Evolutionary conservation across 2,113 vertebrate species (phyloP), one percentile per base, ranked within the genome.

Genomic region (Baryphthengus martii): DNA sequence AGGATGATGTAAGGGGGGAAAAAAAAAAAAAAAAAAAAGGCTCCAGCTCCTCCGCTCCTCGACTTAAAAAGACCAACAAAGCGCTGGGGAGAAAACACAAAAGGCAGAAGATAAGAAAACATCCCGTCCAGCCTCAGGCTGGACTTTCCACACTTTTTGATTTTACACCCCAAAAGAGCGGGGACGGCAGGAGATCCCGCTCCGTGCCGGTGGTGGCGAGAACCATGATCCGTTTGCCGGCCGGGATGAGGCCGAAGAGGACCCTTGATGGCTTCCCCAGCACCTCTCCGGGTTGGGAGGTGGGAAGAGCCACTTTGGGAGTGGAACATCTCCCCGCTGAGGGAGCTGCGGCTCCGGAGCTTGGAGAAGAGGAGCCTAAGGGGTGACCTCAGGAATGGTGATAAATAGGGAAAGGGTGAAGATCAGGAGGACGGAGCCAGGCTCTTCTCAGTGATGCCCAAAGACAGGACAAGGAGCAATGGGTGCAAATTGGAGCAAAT

Each of bases 201-300:
- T 63, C 40, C 0, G 0, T 4, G n/a, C 42, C 18, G 13, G 13
- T 13, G 16, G 24, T 2, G 29, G 39, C 14, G 31, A 47, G 9
- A 25, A 73, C 13, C 5, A 7, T 14, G 3, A 7, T 5, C 3
- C 4, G 0, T 4, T 31, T 6, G 0, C 55, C 1, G 8, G 20
- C n/a, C 26, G 49, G 49, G 2, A 2, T 7, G 35, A 29, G 31
- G 26, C 2, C 31, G 33, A 31, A 67, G 31, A n/a, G 26, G 44
- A 63, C 9, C 56, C 50, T 77, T 39, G 78, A 7, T 11, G 9
- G 39, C 28, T 68, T 49, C 25, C 14, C 45, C 62, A 40, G 44
- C n/a, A 47, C 25, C 31, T 25, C 78, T 65, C 47, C 50, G 31
- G 0, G 14, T 42, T 31, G 7, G 55, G 23, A 8, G 53, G 18